phyloP scores from a whole-genome alignment of 2,888 invertebrate genomes.

The Cerastoderma edule region DNA sequence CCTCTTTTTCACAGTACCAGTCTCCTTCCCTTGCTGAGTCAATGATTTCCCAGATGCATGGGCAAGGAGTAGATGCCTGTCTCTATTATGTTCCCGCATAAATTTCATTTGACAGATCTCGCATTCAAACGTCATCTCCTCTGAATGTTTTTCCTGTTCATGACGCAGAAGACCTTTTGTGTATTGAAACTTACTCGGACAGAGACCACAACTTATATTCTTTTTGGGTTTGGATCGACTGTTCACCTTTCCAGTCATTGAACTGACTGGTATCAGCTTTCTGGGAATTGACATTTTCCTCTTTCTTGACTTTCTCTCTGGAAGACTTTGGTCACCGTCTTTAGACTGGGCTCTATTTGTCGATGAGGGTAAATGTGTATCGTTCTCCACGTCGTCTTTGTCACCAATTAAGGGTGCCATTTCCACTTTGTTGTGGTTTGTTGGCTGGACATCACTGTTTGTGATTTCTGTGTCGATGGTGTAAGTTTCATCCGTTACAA shows the following conservation, averaged over 20 bases:
- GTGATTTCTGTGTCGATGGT: too few relatives aligned
- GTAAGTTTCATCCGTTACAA: too few relatives aligned
- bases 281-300: slow-evolving; percentile 50
- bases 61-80: slow-evolving; percentile 47
- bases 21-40: slow-evolving; percentile 10
- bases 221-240: slow-evolving; percentile 33
- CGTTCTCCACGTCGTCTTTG: too few relatives aligned
- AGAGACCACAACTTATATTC: slow-evolving; percentile 48
- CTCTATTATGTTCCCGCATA: slow-evolving; percentile 44
- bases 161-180: slow-evolving; percentile 43
- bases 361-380: too few relatives aligned
- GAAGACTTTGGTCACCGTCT: too few relatives aligned
- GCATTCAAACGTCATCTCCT: slow-evolving; percentile 48
- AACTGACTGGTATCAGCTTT: slow-evolving; percentile 24
- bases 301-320: slow-evolving; percentile 29
- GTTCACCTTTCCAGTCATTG: slow-evolving; percentile 26
- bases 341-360: too few relatives aligned
- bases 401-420: too few relatives aligned
- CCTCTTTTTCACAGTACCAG: slow-evolving; percentile 17
- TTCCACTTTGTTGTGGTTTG: too few relatives aligned
- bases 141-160: slow-evolving; percentile 47
- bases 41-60: slow-evolving; percentile 31
- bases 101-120: slow-evolving; percentile 45
- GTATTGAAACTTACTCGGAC: slow-evolving; percentile 42
- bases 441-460: too few relatives aligned